Base-by-base conservation (phyloP, 2,113 vertebrate species). In the Xenopus borealis region DNA sequence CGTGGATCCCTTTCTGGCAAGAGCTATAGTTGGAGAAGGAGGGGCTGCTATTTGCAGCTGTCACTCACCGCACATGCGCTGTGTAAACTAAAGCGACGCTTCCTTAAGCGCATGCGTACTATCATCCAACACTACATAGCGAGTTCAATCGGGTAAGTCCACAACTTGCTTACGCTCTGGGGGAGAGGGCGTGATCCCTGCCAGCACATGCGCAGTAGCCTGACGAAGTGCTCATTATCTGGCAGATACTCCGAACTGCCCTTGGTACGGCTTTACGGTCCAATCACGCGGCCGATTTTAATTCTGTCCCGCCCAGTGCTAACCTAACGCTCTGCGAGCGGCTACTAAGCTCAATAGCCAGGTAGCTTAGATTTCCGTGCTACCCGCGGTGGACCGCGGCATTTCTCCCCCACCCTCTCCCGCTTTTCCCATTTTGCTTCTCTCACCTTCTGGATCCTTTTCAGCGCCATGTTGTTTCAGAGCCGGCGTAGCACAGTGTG, bases 371-470 rank as follows among this genome's bases (percentile, higher is more conserved):
- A 9, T 16, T 6, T 50, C 47, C 6, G 14, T 16, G 11, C 14
- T 10, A 10, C 14, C 10, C 47, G 11, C 47, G 47, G 11, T 16
- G 47, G 4, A 12, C 6, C 47, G 47, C 47, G 47, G 12, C 23
- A 3, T 6, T 16, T 16, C 10, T 3, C 3, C 4, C 14, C 14
- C 3, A 1, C 23, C 23, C 23, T 3, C 1, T 2, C 23, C 14
- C 47, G 12, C 14, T 50, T 12, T 50, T 12, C 11, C 47, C 11
- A 4, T 50, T 17, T 27, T 7, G 69, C 12, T 46, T 20, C 20
- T 68, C 72, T 75, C 72, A 75, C 72, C 73, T 76, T 76, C 73
- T 76, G 73, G 61, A 76, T 76, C 66, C 73, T 52, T 76, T 69
- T 76, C 33, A 76, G 61, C 66, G 73, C 73, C 73, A 76, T 76